phyloP scores from a whole-genome alignment of 2,797 vertebrate species.

The Malacoraja senta region DNA sequence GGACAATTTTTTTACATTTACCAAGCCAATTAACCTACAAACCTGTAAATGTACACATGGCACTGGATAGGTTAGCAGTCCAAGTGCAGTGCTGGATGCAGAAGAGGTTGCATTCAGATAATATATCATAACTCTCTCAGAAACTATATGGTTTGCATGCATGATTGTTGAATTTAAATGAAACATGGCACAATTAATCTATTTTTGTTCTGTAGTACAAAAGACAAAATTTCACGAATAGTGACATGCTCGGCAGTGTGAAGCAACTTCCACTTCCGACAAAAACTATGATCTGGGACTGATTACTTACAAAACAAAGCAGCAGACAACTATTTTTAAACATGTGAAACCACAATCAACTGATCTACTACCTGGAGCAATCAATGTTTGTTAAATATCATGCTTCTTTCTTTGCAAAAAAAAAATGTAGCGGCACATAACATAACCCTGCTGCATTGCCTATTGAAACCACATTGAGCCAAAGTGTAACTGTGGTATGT shows the following conservation, averaged over 20 bases:
- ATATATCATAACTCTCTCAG: neutral
- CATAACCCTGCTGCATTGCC: slow-evolving; percentile 65
- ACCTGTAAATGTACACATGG: slow-evolving; percentile 55
- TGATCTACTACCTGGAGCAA: slow-evolving; percentile 34
- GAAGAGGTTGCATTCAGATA: slow-evolving; percentile 66
- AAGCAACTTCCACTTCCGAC: slow-evolving; percentile 14
- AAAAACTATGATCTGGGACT: slow-evolving; percentile 19
- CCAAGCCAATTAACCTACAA: too few relatives aligned
- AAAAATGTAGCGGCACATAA: slow-evolving; percentile 47
- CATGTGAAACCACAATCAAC: slow-evolving; percentile 38
- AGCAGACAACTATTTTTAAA: slow-evolving; percentile 34
- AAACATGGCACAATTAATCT: slow-evolving; percentile 35
- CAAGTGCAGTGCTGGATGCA: slow-evolving; percentile 57
- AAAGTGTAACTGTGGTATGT: slow-evolving; percentile 48
- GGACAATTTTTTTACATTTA: too few relatives aligned
- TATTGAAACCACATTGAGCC: slow-evolving; percentile 53
- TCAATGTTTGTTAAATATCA: slow-evolving; percentile 19
- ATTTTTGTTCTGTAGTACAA: slow-evolving; percentile 33
- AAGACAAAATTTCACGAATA: slow-evolving; percentile 32
- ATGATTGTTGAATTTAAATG: slow-evolving; percentile 25
- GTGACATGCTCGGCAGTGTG: slow-evolving; percentile 33
- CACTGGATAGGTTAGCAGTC: slow-evolving; percentile 63
- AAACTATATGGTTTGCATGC: slow-evolving; percentile 22
- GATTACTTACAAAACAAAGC: slow-evolving; percentile 34
- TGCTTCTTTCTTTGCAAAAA: slow-evolving; percentile 35